phyloP scores from a whole-genome alignment of 2,113 vertebrate species.

The Echinops telfairi region DNA sequence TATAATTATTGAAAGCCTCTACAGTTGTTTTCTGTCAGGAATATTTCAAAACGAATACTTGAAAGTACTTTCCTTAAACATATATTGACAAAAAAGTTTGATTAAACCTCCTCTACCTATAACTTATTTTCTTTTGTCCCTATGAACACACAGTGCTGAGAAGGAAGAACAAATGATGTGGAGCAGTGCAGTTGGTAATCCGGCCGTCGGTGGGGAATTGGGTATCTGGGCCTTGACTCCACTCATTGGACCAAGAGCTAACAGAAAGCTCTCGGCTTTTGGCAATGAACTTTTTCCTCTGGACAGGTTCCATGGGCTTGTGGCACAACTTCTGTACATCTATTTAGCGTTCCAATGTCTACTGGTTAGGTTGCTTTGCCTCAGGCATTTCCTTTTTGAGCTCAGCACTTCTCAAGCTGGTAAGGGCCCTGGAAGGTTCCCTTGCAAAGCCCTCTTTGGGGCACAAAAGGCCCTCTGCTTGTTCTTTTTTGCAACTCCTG shows the following conservation, averaged over 20 bases:
- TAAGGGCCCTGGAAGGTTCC: slow-evolving; percentile 37
- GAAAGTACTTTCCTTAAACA: slow-evolving; percentile 61
- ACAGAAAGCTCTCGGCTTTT: neutral
- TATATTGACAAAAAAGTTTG: slow-evolving; percentile 41
- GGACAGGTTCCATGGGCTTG: slow-evolving; percentile 44
- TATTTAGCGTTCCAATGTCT: neutral
- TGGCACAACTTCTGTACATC: slow-evolving; percentile 21
- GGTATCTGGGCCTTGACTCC: slow-evolving; percentile 47
- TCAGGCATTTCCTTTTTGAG: slow-evolving; percentile 46
- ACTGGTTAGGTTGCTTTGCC: slow-evolving; percentile 53
- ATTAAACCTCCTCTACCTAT: slow-evolving; percentile 17
- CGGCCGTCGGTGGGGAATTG: neutral
- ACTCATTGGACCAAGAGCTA: slow-evolving; percentile 16
- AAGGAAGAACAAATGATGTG: neutral
- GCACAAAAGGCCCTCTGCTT: slow-evolving; percentile 60
- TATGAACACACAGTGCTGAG: neutral
- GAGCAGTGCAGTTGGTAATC: slow-evolving; percentile 24
- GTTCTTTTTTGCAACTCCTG: slow-evolving; percentile 16
- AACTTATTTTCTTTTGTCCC: neutral
- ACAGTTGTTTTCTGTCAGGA: slow-evolving; percentile 70
- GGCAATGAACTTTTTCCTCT: slow-evolving; percentile 44
- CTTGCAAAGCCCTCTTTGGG: slow-evolving; percentile 61
- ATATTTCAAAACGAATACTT: slow-evolving; percentile 75
- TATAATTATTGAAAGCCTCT: slow-evolving; percentile 75
- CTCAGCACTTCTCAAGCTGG: slow-evolving; percentile 48